Evolutionary conservation across 2,113 vertebrate genomes (phyloP).

Genomic region (Eurypyga helias): DNA sequence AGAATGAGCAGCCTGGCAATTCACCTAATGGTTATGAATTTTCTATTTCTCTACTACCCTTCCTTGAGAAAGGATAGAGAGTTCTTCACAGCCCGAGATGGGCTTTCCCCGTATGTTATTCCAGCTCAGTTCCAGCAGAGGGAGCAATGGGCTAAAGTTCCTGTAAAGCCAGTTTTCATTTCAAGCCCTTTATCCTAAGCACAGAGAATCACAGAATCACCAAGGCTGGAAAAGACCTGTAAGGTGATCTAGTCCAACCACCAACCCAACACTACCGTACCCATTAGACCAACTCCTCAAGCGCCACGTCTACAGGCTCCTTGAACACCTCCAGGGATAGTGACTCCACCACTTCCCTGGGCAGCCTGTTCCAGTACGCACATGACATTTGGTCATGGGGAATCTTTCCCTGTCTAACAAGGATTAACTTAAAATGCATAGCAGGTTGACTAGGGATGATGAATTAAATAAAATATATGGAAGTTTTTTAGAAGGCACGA

Average conservation of each 20-base stretch:
- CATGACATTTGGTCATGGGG: neutral
- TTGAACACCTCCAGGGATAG: too few species aligned
- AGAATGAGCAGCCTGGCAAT: conserved; percentile 25
- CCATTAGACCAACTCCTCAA: too few species aligned
- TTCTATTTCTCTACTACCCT: conserved; percentile 6
- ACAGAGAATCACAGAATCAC: neutral
- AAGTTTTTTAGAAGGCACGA: neutral
- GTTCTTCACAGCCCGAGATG: neutral
- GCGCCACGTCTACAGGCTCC: too few species aligned
- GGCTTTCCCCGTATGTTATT: neutral
- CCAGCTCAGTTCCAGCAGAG: conserved; percentile 64
- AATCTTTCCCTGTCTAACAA: neutral
- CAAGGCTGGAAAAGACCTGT: too few species aligned
- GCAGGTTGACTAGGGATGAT: neutral
- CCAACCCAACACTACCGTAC: too few species aligned
- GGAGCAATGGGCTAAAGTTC: conserved; percentile 59
- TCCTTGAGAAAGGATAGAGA: conserved; percentile 20
- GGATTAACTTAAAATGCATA: neutral
- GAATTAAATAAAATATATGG: neutral
- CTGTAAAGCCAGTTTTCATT: neutral
- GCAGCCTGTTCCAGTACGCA: too few species aligned
- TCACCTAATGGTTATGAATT: conserved; percentile 8
- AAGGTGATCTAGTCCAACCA: too few species aligned
- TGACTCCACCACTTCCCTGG: too few species aligned
- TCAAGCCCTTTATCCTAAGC: neutral